Evolutionary conservation across 2,113 vertebrate genomes (phyloP).

Genomic region (Poeciliopsis retropinna): DNA sequence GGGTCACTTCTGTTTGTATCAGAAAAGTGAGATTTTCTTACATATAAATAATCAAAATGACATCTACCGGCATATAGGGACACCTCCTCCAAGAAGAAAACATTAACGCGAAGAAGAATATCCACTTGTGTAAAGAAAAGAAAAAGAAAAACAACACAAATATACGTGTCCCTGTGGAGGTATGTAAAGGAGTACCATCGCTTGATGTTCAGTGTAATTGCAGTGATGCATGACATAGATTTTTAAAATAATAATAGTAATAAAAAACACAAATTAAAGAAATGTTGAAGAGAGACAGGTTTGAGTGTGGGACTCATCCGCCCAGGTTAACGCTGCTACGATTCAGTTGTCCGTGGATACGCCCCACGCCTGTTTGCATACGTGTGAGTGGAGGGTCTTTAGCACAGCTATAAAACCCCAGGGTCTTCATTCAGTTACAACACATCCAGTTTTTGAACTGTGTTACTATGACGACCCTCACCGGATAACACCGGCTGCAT

Average conservation of each 20-base stretch:
- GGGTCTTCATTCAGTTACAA: conserved; percentile 7
- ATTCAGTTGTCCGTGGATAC: conserved; percentile 72
- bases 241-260: not conserved
- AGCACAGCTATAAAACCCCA: conserved; percentile 31
- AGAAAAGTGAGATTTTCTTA: no score
- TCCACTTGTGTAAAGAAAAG: not conserved
- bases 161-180: not conserved
- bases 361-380: conserved; percentile 54
- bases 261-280: not conserved
- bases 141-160: conserved; percentile 2
- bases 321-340: conserved; percentile 61
- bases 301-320: conserved; percentile 57
- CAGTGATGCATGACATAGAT: not conserved
- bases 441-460: not conserved
- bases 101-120: not conserved
- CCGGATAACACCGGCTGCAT: not conserved
- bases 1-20: not conserved
- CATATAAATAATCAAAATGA: not conserved
- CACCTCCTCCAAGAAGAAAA: not conserved
- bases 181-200: not conserved
- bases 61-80: not conserved
- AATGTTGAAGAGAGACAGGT: not conserved
- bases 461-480: not conserved
- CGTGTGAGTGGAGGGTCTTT: conserved; percentile 61
- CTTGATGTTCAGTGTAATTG: not conserved